These are phyloP conservation scores for Podarcis siculus DNA, from an alignment of 2,797 vertebrate species.

Conservation along the genomic window DNA sequence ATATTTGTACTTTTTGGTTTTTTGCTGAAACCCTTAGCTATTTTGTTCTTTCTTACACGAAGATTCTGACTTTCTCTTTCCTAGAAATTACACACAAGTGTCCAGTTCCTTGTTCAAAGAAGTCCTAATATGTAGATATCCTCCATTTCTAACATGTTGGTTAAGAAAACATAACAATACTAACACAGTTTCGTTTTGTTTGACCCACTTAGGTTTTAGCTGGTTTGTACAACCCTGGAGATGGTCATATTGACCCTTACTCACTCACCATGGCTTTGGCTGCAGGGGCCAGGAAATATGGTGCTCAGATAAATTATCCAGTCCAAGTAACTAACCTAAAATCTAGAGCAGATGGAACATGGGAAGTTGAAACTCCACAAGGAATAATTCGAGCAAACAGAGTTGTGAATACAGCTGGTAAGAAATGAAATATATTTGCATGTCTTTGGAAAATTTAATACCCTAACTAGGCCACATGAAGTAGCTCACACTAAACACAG, in stretches of 20 bases:
- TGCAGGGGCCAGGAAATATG: constrained; percentile 92
- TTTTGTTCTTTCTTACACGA: neutral
- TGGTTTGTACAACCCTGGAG: constrained; percentile 93
- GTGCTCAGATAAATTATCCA: constrained; percentile 90
- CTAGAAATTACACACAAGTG: neutral
- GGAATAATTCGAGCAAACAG: constrained; percentile 89
- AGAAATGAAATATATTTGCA: constrained; percentile 44
- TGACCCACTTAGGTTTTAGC: constrained; percentile 85
- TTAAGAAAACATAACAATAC: neutral
- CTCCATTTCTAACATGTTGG: neutral
- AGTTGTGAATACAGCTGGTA: constrained; percentile 93
- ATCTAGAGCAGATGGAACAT: constrained; percentile 84
- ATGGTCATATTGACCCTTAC: constrained; percentile 98
- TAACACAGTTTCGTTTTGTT: constrained; percentile 29
- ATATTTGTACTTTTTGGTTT: neutral
- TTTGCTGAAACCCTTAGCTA: neutral
- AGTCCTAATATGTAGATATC: constrained; percentile 23
- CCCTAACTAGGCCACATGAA: neutral
- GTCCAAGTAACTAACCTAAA: constrained; percentile 86
- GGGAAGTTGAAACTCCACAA: constrained; percentile 92
- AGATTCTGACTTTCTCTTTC: neutral
- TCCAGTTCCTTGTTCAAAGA: neutral
- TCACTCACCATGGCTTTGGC: constrained; percentile 98
- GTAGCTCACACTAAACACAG: neutral
- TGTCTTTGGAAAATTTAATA: neutral